Evolutionary conservation across 2,113 vertebrate genomes (phyloP).

Genomic region (Sinocyclocheilus maitianheensis): DNA sequence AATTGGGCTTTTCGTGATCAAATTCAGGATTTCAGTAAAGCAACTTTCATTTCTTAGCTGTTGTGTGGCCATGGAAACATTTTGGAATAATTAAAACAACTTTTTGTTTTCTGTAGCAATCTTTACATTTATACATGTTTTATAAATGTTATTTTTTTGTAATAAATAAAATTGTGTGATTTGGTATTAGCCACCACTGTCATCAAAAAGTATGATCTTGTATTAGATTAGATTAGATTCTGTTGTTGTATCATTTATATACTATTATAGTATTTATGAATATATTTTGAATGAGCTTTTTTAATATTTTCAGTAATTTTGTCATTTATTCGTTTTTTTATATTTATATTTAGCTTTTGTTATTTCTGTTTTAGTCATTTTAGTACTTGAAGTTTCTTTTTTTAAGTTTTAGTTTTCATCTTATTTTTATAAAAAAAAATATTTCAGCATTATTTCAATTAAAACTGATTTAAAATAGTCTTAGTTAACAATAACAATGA

Average conservation of each 20-base stretch:
- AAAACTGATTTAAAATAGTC: not conserved
- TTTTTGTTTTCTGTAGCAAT: not conserved
- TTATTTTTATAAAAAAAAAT: too few species aligned
- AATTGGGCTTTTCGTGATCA: not conserved
- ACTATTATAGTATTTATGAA: not conserved
- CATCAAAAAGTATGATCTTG: not conserved
- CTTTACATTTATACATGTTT: not conserved
- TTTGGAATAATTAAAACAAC: too few species aligned
- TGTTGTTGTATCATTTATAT: not conserved
- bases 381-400: too few species aligned
- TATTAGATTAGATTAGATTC: not conserved
- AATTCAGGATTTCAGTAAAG: too few species aligned
- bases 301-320: not conserved
- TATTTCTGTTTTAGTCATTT: not conserved
- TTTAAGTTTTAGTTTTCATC: too few species aligned
- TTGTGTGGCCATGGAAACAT: too few species aligned
- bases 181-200: not conserved
- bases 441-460: too few species aligned
- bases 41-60: not conserved
- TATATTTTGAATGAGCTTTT: not conserved
- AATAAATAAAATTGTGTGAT: not conserved
- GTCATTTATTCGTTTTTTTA: not conserved
- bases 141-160: not conserved
- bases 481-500: not conserved
- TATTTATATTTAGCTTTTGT: not conserved